A percentile compares a stretch with the other conserved stretches of the same genome.
phyloP scores from a whole-genome alignment of 2,797 vertebrate genomes.

The Sternarchorhynchus goeldii region DNA sequence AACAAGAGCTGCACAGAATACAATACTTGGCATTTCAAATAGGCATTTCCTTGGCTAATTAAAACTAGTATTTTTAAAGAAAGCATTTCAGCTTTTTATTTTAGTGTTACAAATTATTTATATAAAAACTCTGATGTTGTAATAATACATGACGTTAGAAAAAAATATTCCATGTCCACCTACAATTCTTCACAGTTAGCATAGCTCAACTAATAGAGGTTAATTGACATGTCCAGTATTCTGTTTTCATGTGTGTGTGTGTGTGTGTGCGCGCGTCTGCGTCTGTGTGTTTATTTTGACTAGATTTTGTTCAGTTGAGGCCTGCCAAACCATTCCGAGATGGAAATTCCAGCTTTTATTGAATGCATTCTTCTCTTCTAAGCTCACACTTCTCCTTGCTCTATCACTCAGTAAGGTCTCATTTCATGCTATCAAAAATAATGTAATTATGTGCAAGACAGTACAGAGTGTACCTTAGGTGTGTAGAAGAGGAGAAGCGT shows the following conservation, averaged over 20 bases:
- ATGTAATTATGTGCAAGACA: slow-evolving; percentile 32
- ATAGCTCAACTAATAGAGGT: not conserved
- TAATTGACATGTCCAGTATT: not conserved
- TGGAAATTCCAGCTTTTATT: slow-evolving; percentile 55
- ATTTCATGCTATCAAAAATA: slow-evolving; percentile 30
- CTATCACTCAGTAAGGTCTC: slow-evolving; percentile 15
- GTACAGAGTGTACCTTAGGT: not conserved
- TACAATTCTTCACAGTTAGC: not conserved
- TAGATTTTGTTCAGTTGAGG: slow-evolving; percentile 26
- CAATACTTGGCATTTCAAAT: too few species aligned
- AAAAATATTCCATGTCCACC: not conserved
- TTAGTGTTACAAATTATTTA: too few species aligned
- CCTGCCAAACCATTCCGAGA: slow-evolving; percentile 36
- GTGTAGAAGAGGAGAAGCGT: not conserved
- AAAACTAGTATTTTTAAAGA: too few species aligned
- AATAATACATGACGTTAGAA: too few species aligned
- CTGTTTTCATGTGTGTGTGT: not conserved
- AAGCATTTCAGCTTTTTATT: too few species aligned
- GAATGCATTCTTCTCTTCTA: slow-evolving; percentile 38
- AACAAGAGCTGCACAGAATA: too few species aligned
- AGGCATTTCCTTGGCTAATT: too few species aligned
- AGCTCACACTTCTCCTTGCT: slow-evolving; percentile 40
- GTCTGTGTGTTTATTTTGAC: slow-evolving; percentile 47
- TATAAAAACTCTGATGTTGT: too few species aligned
- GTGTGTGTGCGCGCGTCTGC: slow-evolving; percentile 8